Evolutionary conservation across 1,140 invertebrate genomes (phyloP), one percentile per base, ranked within the genome.

Genomic region (Copidosoma floridanum): DNA sequence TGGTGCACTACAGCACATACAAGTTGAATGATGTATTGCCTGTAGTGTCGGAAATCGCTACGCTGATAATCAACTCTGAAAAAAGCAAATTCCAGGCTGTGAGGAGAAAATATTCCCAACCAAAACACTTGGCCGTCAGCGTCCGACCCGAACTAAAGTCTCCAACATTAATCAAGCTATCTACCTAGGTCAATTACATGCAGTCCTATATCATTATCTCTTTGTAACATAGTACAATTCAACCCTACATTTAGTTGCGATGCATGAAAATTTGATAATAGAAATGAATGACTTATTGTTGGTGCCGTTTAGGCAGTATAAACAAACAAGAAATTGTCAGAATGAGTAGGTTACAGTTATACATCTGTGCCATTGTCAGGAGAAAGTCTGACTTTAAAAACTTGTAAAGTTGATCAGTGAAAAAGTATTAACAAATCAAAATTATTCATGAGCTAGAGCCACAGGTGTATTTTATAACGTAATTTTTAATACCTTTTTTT

Each of bases 1-100:
- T 89, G 26, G 67, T 71, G n/a, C 82, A 83, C 64, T 88, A 88
- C 63, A 87, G 86, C 10, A 83, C 81, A 0, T 89, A 88, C 56
- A 73, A 69, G 0, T 76, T 83, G 8, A 71, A 82, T 10, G 77
- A 87, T 32, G 75, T 89, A 51, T 63, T 83, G 10, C 85, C 85
- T 2, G 83, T 87, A 35, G 83, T 86, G 8, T 77, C 73, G 20
- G 81, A 85, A 66, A 79, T 88, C 32, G 85, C 86, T 0, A 74
- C 71, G 18, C 77, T 88, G 51, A 82, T 86, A 12, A 65, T 79
- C 0, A 83, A 82, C 60, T 81, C 83, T 8, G 81, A 85, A 2
- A 82, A 81, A 20, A 82, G 82, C 24, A 86, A 85, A 64, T 82
- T 83, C 61, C 83, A 85, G 61, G 82, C 85, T 3, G 83, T 88